phyloP scores from a whole-genome alignment of 2,113 vertebrate genomes.

The Otis tarda region DNA sequence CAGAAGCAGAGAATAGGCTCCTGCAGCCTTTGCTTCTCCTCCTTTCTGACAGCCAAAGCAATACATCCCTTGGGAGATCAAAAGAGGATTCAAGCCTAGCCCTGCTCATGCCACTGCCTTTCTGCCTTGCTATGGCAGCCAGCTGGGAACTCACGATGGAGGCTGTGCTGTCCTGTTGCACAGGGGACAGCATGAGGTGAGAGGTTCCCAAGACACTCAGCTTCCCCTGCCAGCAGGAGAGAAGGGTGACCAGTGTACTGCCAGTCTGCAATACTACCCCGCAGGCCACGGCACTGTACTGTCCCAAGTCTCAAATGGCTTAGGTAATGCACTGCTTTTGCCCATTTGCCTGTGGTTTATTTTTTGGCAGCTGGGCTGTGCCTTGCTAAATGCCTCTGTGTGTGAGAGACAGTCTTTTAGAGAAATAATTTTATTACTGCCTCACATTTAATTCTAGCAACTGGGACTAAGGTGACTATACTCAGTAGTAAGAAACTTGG shows the following conservation, averaged over 20 bases:
- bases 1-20: not conserved
- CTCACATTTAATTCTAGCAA: not conserved
- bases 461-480: not conserved
- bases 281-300: not conserved
- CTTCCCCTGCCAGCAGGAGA: rapidly evolving
- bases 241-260: not conserved
- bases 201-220: not conserved
- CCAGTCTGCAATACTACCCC: not conserved
- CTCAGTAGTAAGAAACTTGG: not conserved
- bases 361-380: not conserved
- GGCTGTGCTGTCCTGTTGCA: not conserved
- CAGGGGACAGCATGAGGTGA: rapidly evolving
- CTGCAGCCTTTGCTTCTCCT: not conserved
- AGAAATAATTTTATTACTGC: not conserved
- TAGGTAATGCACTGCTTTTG: not conserved
- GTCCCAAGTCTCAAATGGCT: not conserved
- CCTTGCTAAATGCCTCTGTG: not conserved
- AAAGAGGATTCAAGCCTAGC: not conserved
- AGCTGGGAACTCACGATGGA: not conserved
- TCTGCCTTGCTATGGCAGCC: not conserved
- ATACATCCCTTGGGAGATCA: not conserved
- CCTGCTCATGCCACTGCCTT: not conserved
- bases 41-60: not conserved
- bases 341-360: not conserved
- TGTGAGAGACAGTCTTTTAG: not conserved